A percentile compares a stretch with the other conserved stretches of the same genome.
These are phyloP conservation scores for Parasteatoda tepidariorum DNA, from an alignment of 1,140 invertebrate species.

Conservation along the genomic window DNA sequence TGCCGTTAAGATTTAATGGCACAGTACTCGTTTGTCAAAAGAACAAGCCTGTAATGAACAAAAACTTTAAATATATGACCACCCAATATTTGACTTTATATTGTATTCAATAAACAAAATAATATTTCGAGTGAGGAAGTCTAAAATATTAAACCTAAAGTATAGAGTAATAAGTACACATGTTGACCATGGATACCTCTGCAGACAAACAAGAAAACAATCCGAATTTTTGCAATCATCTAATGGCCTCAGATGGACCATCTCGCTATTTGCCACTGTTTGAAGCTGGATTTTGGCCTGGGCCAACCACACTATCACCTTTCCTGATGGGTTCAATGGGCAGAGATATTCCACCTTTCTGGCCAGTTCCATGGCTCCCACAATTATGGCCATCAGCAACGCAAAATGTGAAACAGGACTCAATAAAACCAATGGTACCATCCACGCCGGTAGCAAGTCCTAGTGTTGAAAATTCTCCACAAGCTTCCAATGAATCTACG, in stretches of 20 bases:
- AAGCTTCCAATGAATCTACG: neutral
- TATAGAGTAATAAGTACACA: no score
- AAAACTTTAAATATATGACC: no score
- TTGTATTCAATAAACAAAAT: no score
- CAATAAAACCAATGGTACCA: neutral
- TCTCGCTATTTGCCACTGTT: slow-evolving; percentile 35
- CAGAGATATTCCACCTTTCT: slow-evolving; percentile 27
- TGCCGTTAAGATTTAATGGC: no score
- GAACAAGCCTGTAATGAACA: no score
- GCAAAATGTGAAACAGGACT: neutral
- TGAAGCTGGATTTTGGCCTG: slow-evolving; percentile 31
- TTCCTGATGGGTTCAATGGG: slow-evolving; percentile 11
- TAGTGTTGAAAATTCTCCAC: neutral
- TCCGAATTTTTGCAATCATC: neutral
- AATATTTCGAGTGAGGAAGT: no score
- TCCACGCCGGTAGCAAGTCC: neutral
- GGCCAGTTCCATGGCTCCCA: slow-evolving; percentile 45
- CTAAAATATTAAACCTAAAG: no score
- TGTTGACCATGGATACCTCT: slow-evolving; percentile 11
- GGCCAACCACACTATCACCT: neutral
- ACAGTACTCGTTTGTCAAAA: no score
- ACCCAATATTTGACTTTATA: no score
- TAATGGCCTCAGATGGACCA: neutral
- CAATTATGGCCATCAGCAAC: slow-evolving; percentile 22
- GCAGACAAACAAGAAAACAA: neutral